Base-by-base conservation (phyloP, 2,113 vertebrate genomes). In the Odontesthes bonariensis region DNA sequence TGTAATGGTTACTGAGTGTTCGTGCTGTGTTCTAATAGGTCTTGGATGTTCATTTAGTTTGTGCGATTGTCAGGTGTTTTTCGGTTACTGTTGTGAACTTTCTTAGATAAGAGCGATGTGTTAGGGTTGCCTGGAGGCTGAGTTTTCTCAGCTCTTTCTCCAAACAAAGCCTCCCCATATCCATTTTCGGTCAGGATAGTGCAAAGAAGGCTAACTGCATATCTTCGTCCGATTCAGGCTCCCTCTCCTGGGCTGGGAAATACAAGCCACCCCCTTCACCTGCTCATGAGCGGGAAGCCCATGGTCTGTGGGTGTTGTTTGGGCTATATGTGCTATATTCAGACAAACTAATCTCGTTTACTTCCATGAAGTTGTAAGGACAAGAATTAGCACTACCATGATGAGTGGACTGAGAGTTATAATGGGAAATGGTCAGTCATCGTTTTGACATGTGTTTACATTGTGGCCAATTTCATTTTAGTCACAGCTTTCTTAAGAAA, bases 231-330 rank as follows among this genome's bases (percentile, higher is more conserved):
- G 35, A 64, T 58, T 78, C 71, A 69, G 49, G 42, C 75, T 77
- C 75, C 53, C 69, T 69, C 54, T 61, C n/a, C 64, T 22, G 55
- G 78, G 51, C 69, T 75, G 79, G 74, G 72, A 85, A 89, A 69
- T 38, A 20, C 69, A 51, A 42, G 31, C 77, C 66, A 27, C 74
- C 79, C 76, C 76, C 73, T 73, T 79, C 79, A 89, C 86, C 82
- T 86, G 81, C 57, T 85, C 22, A 53, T 60, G 79, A 91, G 86
- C 81, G 88, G 88, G 89, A 94, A 92, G 84, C 72, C 73, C 54
- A 81, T 84, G 89, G 89, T 89, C 81, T 89, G 90, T 52, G 88
- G 88, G 49, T 88, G 84, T 88, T 92, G 88, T 91, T 92, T 90
- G 88, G 83, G 68, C 74, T 80, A 42, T 22, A 52, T 12, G 60